A percentile compares a stretch with the other conserved stretches of the same genome.
Evolutionary conservation across 2,113 vertebrate species (phyloP).

Genomic region (Ammodytes dubius): DNA sequence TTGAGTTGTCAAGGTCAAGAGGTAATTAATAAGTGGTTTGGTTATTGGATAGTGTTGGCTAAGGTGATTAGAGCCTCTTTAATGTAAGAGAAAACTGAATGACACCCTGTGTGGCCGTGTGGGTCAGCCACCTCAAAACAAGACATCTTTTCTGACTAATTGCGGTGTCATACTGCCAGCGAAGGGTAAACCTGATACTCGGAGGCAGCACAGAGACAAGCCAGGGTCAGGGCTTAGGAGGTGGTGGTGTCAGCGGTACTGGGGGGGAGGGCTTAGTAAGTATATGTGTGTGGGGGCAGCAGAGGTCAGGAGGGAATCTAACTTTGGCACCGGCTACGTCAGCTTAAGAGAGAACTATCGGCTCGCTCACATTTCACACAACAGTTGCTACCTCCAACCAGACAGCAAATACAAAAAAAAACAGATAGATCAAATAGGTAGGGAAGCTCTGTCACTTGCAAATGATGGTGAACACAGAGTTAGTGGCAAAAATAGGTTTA

Average conservation of each 20-base stretch:
- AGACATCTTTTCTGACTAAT: constrained; percentile 46
- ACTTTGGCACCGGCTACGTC: constrained; percentile 40
- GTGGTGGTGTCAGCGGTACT: constrained; percentile 60
- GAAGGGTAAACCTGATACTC: constrained; percentile 53
- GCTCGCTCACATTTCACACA: constrained; percentile 36
- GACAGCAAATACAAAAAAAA: not conserved
- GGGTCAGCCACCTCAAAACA: constrained; percentile 36
- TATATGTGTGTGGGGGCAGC: constrained; percentile 33
- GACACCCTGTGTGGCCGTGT: constrained; percentile 20
- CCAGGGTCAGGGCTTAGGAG: constrained; percentile 50
- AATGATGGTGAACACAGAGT: not conserved
- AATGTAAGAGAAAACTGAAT: constrained; percentile 15
- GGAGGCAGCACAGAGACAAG: constrained; percentile 20
- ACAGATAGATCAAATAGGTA: no score
- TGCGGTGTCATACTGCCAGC: constrained; percentile 41
- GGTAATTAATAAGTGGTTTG: not conserved
- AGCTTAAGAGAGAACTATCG: constrained; percentile 41
- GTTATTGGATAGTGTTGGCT: not conserved
- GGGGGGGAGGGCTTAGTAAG: constrained; percentile 24
- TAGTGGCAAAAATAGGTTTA: not conserved
- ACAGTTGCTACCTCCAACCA: constrained; percentile 2
- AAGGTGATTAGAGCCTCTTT: constrained; percentile 5
- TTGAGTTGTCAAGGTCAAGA: not conserved
- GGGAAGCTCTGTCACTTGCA: not conserved
- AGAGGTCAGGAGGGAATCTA: constrained; percentile 44